Evolutionary conservation across 2,888 invertebrate genomes (phyloP).

Genomic region (Harpalus rufipes): DNA sequence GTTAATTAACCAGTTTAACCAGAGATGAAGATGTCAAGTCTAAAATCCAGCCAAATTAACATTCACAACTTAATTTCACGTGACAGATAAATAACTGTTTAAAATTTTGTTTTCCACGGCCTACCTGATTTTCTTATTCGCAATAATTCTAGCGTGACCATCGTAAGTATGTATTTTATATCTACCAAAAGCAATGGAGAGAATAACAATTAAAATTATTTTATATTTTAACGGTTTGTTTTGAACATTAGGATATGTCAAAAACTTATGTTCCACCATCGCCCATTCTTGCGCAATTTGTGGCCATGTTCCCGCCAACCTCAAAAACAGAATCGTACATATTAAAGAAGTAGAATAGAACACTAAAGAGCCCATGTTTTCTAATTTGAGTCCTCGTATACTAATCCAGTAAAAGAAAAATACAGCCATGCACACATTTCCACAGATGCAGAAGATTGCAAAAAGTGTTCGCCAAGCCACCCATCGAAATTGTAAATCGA

Average conservation of each 20-base stretch:
- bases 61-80: too few species aligned
- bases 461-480: conserved; percentile 53
- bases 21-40: too few species aligned
- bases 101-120: too few species aligned
- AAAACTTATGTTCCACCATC: conserved; percentile 63
- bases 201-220: conserved; percentile 45
- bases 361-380: conserved; percentile 74
- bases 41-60: too few species aligned
- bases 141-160: too few species aligned
- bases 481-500: conserved; percentile 67
- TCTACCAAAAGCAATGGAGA: conserved; percentile 57
- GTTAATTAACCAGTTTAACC: too few species aligned
- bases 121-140: too few species aligned
- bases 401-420: conserved; percentile 63
- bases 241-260: conserved; percentile 43
- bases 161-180: not conserved
- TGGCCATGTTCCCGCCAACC: conserved; percentile 77
- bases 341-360: conserved; percentile 80
- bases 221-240: conserved; percentile 49
- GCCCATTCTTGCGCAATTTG: conserved; percentile 71
- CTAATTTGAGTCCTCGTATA: conserved; percentile 40
- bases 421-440: conserved; percentile 56
- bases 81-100: too few species aligned
- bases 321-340: conserved; percentile 78
- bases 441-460: conserved; percentile 55